Conservation (phyloP, 2,888 invertebrate genomes). For the Diarsia brunnea region DNA sequence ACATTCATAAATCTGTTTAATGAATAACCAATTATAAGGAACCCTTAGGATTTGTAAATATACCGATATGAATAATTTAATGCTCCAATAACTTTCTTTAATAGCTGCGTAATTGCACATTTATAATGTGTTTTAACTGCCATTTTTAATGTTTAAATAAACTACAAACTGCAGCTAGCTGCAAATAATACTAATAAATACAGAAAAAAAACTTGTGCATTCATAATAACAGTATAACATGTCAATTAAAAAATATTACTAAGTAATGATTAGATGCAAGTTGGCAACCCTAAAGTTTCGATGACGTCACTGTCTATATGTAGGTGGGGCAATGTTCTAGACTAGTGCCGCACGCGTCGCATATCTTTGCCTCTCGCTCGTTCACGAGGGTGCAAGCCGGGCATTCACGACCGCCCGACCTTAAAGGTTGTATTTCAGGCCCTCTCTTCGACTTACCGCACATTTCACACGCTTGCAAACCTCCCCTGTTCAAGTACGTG, state of each 20-base stretch:
- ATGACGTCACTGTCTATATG: constrained; percentile 86
- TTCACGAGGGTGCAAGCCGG: constrained; percentile 94
- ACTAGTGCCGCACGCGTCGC: constrained; percentile 93
- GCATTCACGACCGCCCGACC: constrained; percentile 94
- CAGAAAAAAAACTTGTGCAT: constrained; percentile 55
- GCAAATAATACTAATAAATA: constrained; percentile 52
- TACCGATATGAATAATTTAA: constrained; percentile 57
- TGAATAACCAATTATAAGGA: constrained; percentile 53
- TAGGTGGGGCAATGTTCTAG: constrained; percentile 94
- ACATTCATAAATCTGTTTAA: constrained; percentile 55
- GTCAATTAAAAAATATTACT: constrained; percentile 61
- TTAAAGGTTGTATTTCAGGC: constrained; percentile 92
- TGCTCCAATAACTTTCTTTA: constrained; percentile 34
- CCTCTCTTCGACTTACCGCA: constrained; percentile 93
- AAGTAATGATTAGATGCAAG: constrained; percentile 73
- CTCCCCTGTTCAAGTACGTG: constrained; percentile 92
- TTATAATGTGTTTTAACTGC: constrained; percentile 50
- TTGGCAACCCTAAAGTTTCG: constrained; percentile 73
- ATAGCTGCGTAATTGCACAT: constrained; percentile 55
- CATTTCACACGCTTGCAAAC: constrained; percentile 93
- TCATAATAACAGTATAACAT: constrained; percentile 59
- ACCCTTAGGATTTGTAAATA: constrained; percentile 59
- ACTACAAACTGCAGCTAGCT: constrained; percentile 53
- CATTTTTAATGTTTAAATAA: constrained; percentile 42
- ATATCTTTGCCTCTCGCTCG: constrained; percentile 91